These are phyloP conservation scores for Athetis lepigone DNA, from an alignment of 2,888 invertebrate genomes.

Conservation along the genomic window DNA sequence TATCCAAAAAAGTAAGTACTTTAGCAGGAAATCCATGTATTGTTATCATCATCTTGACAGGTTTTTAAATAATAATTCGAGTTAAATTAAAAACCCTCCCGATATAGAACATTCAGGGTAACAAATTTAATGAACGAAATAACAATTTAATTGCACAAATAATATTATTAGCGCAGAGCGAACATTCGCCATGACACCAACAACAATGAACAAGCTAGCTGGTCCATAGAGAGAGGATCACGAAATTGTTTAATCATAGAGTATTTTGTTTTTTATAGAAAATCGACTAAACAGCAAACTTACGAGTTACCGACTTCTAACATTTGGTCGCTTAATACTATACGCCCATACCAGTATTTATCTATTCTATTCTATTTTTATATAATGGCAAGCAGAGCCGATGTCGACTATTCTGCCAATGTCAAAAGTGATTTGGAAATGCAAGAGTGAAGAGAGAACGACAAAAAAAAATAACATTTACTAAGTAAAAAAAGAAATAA, in stretches of 20 bases:
- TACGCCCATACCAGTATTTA: too few relatives aligned
- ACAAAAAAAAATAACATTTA: too few relatives aligned
- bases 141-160: conserved; percentile 18
- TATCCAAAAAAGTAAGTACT: conserved; percentile 66
- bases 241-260: neutral
- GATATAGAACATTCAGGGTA: neutral
- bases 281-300: neutral
- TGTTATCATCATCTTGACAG: conserved; percentile 83
- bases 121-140: conserved; percentile 8
- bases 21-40: conserved; percentile 80
- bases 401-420: too few relatives aligned
- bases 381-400: too few relatives aligned
- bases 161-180: neutral
- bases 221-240: too few relatives aligned
- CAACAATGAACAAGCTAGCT: too few relatives aligned
- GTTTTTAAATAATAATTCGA: neutral
- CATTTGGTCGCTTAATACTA: too few relatives aligned
- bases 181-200: conserved; percentile 33
- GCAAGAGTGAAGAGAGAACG: too few relatives aligned
- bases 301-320: too few relatives aligned
- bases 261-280: neutral
- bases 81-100: conserved; percentile 11
- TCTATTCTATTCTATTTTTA: too few relatives aligned
- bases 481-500: too few relatives aligned
- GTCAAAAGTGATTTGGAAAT: too few relatives aligned